Evolutionary conservation across 2,113 vertebrate genomes (phyloP).

Genomic region (Chaetodon auriga): DNA sequence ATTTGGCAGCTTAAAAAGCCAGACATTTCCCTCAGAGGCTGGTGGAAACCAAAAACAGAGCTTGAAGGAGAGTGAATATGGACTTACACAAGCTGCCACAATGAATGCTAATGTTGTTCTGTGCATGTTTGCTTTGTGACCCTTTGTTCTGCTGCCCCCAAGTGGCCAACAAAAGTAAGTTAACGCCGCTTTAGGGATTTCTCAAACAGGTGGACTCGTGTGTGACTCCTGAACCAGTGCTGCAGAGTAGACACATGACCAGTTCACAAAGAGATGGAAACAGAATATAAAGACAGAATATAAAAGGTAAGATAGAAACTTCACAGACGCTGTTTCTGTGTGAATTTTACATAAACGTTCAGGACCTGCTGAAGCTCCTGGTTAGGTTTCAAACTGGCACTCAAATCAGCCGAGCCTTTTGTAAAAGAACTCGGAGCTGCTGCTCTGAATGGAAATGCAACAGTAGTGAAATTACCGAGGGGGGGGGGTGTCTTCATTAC

Average conservation of each 20-base stretch:
- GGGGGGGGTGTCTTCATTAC: background rate
- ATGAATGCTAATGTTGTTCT: background rate
- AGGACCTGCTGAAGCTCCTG: background rate
- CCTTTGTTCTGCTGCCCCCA: background rate
- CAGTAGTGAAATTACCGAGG: background rate
- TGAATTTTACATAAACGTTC: background rate
- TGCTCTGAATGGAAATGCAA: background rate
- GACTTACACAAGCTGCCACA: background rate
- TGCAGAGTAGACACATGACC: conserved; percentile 30
- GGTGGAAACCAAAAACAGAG: conserved; percentile 1
- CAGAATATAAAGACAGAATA: conserved; percentile 55
- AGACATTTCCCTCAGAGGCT: background rate
- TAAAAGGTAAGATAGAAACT: conserved; percentile 15
- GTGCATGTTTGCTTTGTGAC: background rate
- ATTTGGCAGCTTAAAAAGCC: background rate
- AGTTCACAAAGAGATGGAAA: conserved; percentile 58
- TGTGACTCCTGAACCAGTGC: conserved; percentile 64
- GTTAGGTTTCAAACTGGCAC: conserved; percentile 2
- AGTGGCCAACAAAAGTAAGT: background rate
- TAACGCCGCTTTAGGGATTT: background rate
- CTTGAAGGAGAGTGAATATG: background rate
- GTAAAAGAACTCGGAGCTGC: background rate
- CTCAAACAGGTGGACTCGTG: background rate
- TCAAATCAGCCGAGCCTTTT: conserved; percentile 5
- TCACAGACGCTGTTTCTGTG: background rate